These are phyloP conservation scores for Riptortus pedestris DNA, from an alignment of 1,140 invertebrate genomes.

Conservation along the genomic window DNA sequence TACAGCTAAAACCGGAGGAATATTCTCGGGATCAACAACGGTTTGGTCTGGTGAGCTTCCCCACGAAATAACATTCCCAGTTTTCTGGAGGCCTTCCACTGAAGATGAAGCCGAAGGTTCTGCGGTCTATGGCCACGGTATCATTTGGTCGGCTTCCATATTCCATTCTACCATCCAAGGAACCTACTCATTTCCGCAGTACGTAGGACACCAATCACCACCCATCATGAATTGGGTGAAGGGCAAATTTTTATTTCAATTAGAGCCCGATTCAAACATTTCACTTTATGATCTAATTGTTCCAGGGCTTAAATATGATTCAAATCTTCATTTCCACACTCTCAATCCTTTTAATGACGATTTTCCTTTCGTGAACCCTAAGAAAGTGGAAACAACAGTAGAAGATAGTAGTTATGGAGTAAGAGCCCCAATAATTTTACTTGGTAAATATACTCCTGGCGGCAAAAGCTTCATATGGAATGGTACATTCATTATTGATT, in stretches of 20 bases:
- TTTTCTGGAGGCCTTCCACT: constrained; percentile 22
- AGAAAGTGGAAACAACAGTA: background rate
- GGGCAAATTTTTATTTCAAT: constrained; percentile 20
- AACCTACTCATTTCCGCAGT: constrained; percentile 25
- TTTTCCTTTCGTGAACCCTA: background rate
- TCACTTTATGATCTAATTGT: constrained; percentile 14
- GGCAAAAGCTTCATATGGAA: background rate
- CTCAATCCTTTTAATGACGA: background rate
- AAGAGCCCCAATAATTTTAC: background rate
- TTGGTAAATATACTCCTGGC: background rate
- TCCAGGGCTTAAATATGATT: constrained; percentile 9
- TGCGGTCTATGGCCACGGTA: constrained; percentile 24
- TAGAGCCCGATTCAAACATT: background rate
- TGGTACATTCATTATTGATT: constrained; percentile 10
- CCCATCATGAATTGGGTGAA: constrained; percentile 26
- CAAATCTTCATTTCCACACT: background rate
- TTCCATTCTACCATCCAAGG: constrained; percentile 24
- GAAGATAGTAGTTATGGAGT: background rate
- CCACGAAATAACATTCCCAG: constrained; percentile 20
- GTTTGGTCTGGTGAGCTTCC: constrained; percentile 27
- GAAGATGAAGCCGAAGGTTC: background rate
- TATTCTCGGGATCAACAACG: constrained; percentile 3
- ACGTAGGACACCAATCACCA: constrained; percentile 18
- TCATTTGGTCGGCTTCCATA: constrained; percentile 25
- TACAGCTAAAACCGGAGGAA: background rate